These are phyloP conservation scores for Pongo pygmaeus DNA, from an alignment of 2,113 vertebrate species.

Conservation along the genomic window DNA sequence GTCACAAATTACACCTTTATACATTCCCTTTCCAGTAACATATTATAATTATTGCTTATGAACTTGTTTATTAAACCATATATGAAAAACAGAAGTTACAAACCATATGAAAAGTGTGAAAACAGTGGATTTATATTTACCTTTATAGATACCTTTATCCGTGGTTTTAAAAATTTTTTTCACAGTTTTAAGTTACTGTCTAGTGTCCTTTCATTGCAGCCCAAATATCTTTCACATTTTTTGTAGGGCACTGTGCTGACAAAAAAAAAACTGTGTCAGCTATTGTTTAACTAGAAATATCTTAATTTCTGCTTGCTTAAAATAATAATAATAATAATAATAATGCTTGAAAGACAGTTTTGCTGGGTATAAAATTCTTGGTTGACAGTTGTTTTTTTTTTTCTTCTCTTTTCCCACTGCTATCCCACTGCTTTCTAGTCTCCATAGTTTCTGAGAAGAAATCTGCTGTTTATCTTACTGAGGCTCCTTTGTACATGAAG, in stretches of 20 bases:
- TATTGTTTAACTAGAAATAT: not conserved
- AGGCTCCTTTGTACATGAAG: not conserved
- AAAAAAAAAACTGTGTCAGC: not conserved
- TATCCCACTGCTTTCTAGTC: not conserved
- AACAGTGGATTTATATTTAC: not conserved
- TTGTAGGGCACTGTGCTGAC: not conserved
- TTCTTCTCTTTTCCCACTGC: not conserved
- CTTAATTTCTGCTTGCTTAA: not conserved
- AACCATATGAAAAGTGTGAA: not conserved
- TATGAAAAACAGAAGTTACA: not conserved
- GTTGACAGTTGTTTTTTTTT: not conserved
- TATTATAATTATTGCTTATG: not conserved
- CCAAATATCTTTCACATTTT: not conserved
- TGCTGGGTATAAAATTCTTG: no score
- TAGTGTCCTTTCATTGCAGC: not conserved
- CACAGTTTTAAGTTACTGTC: not conserved
- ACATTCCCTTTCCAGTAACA: not conserved
- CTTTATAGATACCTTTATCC: not conserved
- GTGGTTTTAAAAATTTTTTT: no score
- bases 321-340: no score
- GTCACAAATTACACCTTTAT: not conserved
- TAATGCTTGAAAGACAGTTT: not conserved
- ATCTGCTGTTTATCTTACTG: not conserved
- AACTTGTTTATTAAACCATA: not conserved
- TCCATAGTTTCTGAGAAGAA: not conserved